Evolutionary conservation across 1,140 invertebrate species (phyloP).

Genomic region (Polyergus mexicanus): DNA sequence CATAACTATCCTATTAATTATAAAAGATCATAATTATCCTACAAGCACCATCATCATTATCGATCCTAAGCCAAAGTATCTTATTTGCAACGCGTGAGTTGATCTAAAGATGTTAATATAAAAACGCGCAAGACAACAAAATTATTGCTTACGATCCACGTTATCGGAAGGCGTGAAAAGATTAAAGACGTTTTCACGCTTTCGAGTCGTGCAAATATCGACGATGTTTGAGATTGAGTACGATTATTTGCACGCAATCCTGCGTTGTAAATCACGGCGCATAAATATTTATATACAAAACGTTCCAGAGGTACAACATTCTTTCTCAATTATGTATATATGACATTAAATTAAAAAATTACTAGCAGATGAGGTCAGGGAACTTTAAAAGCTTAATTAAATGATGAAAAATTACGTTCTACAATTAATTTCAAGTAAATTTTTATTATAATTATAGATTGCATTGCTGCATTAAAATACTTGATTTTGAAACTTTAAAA

Average conservation of each 20-base stretch:
- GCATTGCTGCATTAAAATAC: neutral
- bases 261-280: neutral
- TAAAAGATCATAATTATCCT: neutral
- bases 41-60: neutral
- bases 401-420: neutral
- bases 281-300: constrained; percentile 12
- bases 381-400: neutral
- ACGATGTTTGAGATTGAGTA: constrained; percentile 8
- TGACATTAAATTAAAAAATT: neutral
- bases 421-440: neutral
- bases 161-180: neutral
- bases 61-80: neutral
- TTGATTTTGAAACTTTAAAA: neutral
- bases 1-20: neutral
- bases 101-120: neutral
- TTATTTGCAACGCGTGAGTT: neutral
- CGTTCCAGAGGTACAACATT: neutral
- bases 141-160: neutral
- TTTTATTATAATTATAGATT: neutral
- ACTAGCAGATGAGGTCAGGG: neutral
- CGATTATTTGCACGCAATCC: constrained; percentile 28
- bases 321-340: neutral
- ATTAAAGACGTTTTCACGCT: constrained; percentile 37
- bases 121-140: constrained; percentile 5
- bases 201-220: constrained; percentile 15